Evolutionary conservation across 2,888 invertebrate genomes (phyloP), one percentile per base, ranked within the genome.

Genomic region (Hirtodrosophila cameraria): DNA sequence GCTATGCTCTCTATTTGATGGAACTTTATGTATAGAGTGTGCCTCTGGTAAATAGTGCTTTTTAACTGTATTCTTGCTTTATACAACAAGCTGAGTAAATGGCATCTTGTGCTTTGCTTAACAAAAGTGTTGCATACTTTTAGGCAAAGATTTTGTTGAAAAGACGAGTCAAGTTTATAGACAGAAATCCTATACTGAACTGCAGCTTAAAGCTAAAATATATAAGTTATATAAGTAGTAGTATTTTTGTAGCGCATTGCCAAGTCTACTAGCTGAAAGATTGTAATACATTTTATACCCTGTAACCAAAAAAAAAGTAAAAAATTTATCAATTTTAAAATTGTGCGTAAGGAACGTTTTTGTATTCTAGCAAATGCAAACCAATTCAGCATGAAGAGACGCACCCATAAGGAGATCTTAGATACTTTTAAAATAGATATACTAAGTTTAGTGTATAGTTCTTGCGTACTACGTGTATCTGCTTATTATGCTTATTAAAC

Each of bases 21-120:
- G 18, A 25, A 49, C 46, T 70, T 62, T 62, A 73, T 70, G 65
- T 13, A 4, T 12, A 18, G 36, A 16, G 20, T 25, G 6, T 11
- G n/a, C n/a, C n/a, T 11, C 27, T 2, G 28, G 7, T 7, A n/a
- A n/a, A 27, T 13, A 38, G 30, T 46, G 27, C 35, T 30, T 43
- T 48, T 54, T 39, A 43, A 27, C 54, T 42, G 28, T 3, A 7
- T 23, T 12, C 9, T 27, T 12, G 11, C 7, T 12, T 33, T 12
- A 11, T 6, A 13, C 35, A 13, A 35, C 50, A 12, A 35, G 11
- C 15, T 4, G n/a, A 39, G 25, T 20, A 16, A 27, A 20, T 23
- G 35, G 18, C 4, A 2, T 11, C 30, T 18, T 33, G 15, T 13
- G 25, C 33, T 20, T 39, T 27, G 31, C 28, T 4, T n/a, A 16